Conservation (phyloP, 2,797 vertebrate genomes). For the Caiman crocodilus region DNA sequence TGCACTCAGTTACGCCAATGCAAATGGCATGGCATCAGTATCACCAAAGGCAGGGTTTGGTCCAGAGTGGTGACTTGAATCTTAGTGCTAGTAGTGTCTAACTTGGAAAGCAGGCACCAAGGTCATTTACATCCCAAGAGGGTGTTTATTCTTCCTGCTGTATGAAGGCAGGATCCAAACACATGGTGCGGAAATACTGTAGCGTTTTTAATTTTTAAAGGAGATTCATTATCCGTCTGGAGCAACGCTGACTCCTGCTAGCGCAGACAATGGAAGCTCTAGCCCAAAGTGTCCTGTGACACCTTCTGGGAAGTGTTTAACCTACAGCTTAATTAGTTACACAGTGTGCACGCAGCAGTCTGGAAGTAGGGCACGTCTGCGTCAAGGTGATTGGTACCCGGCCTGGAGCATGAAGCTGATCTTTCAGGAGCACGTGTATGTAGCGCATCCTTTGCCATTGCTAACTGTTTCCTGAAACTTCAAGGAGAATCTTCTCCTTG, state of each 20-base stretch:
- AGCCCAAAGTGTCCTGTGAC: neutral
- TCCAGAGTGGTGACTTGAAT: neutral
- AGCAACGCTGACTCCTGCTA: neutral
- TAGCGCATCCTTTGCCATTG: neutral
- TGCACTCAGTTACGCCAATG: slow-evolving; percentile 10
- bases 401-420: neutral
- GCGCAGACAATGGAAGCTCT: neutral
- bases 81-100: fast-evolving
- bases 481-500: neutral
- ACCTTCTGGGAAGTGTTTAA: neutral
- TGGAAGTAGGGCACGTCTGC: neutral
- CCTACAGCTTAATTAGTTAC: neutral
- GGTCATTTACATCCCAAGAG: fast-evolving
- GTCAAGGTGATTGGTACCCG: neutral
- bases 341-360: neutral
- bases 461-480: neutral
- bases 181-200: neutral
- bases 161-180: neutral
- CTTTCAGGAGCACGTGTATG: neutral
- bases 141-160: fast-evolving
- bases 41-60: neutral
- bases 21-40: fast-evolving
- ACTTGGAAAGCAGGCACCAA: neutral
- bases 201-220: neutral
- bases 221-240: neutral